Percentiles rank a stretch among this genome's conserved stretches.
Evolutionary conservation across 2,888 invertebrate genomes (phyloP).

Genomic region (Morpho deidamia): DNA sequence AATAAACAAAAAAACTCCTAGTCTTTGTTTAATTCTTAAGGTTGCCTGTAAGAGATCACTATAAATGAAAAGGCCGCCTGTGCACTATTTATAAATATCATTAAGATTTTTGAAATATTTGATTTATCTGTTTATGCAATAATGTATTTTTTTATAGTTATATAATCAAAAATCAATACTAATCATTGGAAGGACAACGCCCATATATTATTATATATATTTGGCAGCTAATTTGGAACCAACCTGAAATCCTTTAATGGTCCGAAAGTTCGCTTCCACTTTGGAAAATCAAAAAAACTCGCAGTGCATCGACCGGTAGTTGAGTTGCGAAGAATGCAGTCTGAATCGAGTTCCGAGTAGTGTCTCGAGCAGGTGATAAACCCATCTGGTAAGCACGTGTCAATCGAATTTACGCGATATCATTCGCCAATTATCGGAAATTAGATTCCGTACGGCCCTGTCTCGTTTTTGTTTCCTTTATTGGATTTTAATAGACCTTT

Average conservation of each 20-base stretch:
- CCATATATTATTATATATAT: slow-evolving; percentile 4
- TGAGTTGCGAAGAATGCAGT: slow-evolving; percentile 55
- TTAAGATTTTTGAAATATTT: too few relatives aligned
- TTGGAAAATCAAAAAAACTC: slow-evolving; percentile 25
- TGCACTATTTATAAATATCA: too few relatives aligned
- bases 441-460: slow-evolving; percentile 39
- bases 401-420: slow-evolving; percentile 35
- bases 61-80: too few relatives aligned
- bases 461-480: slow-evolving; percentile 30
- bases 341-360: slow-evolving; percentile 51
- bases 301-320: slow-evolving; percentile 44
- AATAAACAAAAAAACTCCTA: too few relatives aligned
- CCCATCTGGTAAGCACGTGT: slow-evolving; percentile 67
- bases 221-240: slow-evolving; percentile 14
- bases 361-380: slow-evolving; percentile 57
- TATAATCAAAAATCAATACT: background rate
- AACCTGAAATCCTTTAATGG: slow-evolving; percentile 13
- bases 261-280: slow-evolving; percentile 15
- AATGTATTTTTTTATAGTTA: too few relatives aligned
- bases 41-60: too few relatives aligned
- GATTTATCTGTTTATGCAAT: too few relatives aligned
- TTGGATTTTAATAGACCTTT: slow-evolving; percentile 35
- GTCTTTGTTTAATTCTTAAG: too few relatives aligned
- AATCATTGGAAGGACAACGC: background rate
- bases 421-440: slow-evolving; percentile 49